These are phyloP conservation scores for Crenuchus spilurus DNA, from an alignment of 2,797 vertebrate species.

Conservation along the genomic window DNA sequence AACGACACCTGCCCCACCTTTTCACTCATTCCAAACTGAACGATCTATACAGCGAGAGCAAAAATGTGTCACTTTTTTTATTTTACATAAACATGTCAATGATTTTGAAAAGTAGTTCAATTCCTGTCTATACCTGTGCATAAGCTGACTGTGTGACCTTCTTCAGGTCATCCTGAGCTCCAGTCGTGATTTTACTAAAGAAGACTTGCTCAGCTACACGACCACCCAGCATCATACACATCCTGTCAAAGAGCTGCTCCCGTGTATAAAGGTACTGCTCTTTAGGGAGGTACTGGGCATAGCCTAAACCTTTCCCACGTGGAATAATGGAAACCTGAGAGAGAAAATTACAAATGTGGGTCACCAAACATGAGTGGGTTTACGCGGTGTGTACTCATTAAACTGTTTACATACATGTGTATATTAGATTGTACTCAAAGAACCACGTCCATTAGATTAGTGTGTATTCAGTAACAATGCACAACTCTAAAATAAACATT, in stretches of 20 bases:
- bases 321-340: slow-evolving; percentile 81
- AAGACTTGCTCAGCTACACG: slow-evolving; percentile 80
- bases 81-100: too few species aligned
- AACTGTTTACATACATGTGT: too few species aligned
- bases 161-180: slow-evolving; percentile 81
- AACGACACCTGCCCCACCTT: slow-evolving; percentile 84
- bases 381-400: too few species aligned
- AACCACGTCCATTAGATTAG: too few species aligned
- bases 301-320: slow-evolving; percentile 77
- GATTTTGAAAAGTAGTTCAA: too few species aligned
- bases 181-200: slow-evolving; percentile 76
- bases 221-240: slow-evolving; percentile 83
- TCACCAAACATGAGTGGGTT: too few species aligned
- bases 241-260: slow-evolving; percentile 81
- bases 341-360: too few species aligned
- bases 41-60: slow-evolving; percentile 68
- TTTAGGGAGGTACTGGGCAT: slow-evolving; percentile 80
- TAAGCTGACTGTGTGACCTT: slow-evolving; percentile 82
- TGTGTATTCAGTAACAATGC: too few species aligned
- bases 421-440: too few species aligned
- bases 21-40: slow-evolving; percentile 83
- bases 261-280: slow-evolving; percentile 80
- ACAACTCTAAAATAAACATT: too few species aligned
- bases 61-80: too few species aligned
- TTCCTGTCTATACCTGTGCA: slow-evolving; percentile 78